These are phyloP conservation scores for Copidosoma aretas DNA, from an alignment of 2,888 invertebrate species.

Conservation along the genomic window DNA sequence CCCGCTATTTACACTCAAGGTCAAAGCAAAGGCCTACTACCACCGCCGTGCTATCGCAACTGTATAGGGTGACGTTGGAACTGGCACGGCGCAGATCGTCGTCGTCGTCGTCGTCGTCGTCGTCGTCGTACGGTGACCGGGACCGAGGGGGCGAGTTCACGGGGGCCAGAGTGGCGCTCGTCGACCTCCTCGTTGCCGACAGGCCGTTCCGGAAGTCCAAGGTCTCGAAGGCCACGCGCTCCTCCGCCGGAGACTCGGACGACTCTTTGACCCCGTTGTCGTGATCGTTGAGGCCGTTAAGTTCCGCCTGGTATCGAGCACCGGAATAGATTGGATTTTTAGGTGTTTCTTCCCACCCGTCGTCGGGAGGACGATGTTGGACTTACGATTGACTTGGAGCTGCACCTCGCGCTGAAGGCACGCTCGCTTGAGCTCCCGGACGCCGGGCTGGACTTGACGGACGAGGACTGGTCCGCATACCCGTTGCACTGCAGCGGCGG, in stretches of 20 bases:
- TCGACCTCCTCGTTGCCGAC: background rate
- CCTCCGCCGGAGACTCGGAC: conserved; percentile 15
- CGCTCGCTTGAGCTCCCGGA: conserved; percentile 2
- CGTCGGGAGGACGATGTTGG: background rate
- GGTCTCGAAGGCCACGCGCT: conserved; percentile 19
- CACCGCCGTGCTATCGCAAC: conserved; percentile 4
- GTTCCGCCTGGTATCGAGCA: background rate
- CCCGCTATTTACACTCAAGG: background rate
- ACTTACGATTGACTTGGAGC: conserved; percentile 20
- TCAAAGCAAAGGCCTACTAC: conserved; percentile 16
- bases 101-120: too few relatives aligned
- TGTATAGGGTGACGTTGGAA: conserved; percentile 24
- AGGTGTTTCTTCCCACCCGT: too few relatives aligned
- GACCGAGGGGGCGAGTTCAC: too few relatives aligned
- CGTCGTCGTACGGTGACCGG: too few relatives aligned
- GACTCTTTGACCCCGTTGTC: background rate
- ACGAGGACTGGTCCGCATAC: background rate
- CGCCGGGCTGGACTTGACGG: conserved; percentile 1
- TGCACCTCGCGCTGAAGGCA: conserved; percentile 14
- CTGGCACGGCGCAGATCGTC: conserved; percentile 16
- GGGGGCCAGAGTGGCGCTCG: conserved; percentile 3
- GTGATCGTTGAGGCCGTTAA: background rate
- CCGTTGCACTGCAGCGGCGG: background rate
- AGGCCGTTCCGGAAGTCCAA: conserved; percentile 23
- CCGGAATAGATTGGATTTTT: too few relatives aligned